Evolutionary conservation across 2,888 invertebrate genomes (phyloP).

Genomic region (Saturnia japonica): DNA sequence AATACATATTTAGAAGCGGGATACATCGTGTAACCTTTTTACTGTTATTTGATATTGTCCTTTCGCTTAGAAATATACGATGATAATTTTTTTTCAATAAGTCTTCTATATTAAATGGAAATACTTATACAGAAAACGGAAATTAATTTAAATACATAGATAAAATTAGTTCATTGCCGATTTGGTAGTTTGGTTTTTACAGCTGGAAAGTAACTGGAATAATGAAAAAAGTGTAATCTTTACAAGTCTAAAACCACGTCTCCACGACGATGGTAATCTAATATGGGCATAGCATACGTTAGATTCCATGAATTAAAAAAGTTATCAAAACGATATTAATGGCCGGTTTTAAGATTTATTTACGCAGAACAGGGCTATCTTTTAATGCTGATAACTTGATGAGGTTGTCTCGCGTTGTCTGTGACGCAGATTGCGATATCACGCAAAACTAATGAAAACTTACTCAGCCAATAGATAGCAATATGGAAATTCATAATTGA

Average conservation of each 20-base stretch:
- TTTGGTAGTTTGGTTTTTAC: neutral
- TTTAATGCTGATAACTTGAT: slow-evolving; percentile 7
- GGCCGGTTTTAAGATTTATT: slow-evolving; percentile 19
- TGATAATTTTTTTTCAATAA: neutral
- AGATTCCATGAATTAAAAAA: slow-evolving; percentile 5
- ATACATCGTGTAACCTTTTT: neutral
- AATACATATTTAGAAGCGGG: no score
- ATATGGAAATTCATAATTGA: no score
- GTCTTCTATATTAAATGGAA: neutral
- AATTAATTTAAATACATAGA: neutral
- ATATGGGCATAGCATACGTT: neutral
- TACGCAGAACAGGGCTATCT: slow-evolving; percentile 25
- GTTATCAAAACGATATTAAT: neutral
- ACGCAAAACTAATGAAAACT: slow-evolving; percentile 18
- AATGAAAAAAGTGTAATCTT: neutral
- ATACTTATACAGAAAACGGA: no score
- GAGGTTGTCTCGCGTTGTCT: slow-evolving; percentile 17
- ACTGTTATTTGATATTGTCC: neutral
- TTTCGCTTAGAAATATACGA: neutral
- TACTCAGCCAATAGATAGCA: slow-evolving; percentile 7
- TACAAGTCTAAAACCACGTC: neutral
- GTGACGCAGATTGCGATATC: slow-evolving; percentile 27
- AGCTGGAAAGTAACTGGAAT: neutral
- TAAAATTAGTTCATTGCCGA: neutral
- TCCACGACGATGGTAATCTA: neutral